Percentiles rank a stretch among this genome's conserved stretches.
Conservation (phyloP, 2,888 invertebrate genomes). For the Stenodema calcarata region DNA sequence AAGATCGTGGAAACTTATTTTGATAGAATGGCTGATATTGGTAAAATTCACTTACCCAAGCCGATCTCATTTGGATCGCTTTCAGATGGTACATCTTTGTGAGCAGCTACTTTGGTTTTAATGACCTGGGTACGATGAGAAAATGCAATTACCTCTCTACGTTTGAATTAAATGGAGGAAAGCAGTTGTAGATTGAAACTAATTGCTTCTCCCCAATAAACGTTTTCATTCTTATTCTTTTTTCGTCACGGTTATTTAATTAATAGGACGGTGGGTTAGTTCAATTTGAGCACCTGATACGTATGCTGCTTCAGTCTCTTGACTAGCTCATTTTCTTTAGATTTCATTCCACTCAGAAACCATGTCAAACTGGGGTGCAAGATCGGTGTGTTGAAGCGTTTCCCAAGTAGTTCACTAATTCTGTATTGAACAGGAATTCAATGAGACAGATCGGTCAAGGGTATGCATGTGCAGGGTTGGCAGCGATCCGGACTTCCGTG, state of each 20-base stretch:
- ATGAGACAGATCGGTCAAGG: too few species aligned
- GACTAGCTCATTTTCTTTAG: constrained; percentile 5
- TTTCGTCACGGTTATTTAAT: too few species aligned
- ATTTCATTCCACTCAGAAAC: not conserved
- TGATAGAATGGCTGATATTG: not conserved
- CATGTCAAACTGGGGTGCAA: not conserved
- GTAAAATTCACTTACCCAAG: not conserved
- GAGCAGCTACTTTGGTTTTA: not conserved
- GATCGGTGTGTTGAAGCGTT: constrained; percentile 9
- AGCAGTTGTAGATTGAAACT: too few species aligned
- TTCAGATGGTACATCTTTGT: not conserved
- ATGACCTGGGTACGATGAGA: not conserved
- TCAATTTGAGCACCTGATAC: not conserved
- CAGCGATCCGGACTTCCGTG: too few species aligned
- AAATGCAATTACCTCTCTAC: not conserved
- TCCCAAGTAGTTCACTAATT: not conserved
- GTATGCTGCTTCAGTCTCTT: constrained; percentile 25
- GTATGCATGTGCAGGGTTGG: too few species aligned
- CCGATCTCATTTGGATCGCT: not conserved
- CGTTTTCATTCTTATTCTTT: too few species aligned
- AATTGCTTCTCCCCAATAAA: too few species aligned
- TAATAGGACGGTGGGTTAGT: not conserved
- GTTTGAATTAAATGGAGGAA: not conserved
- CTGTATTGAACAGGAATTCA: not conserved
- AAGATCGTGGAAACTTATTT: not conserved